Base-by-base conservation (phyloP, 2,797 vertebrate genomes). In the Catharus ustulatus region DNA sequence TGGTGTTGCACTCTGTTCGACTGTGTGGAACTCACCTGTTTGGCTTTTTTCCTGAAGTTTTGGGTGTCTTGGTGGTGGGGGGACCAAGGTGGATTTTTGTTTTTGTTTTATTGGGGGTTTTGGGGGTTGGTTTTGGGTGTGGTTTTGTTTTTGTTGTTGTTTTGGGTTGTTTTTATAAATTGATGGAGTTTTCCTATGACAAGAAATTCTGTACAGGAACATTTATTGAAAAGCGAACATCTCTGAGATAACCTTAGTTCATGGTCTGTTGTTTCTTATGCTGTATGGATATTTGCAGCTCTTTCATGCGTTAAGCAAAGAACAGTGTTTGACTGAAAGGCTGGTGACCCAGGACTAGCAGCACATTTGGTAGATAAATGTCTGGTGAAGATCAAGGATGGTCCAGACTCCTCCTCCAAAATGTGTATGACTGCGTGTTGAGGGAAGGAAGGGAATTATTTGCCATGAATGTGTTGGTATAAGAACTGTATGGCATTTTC, bases 401-500 rank as follows among this genome's bases (percentile, higher is more conserved):
- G 54, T 36, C 42, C 22, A 24, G 23, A 40, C 3, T 64, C 5
- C 4, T 63, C 22, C 13, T 85, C 21, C 40, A n/a, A n/a, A 89
- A 46, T 7, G 1, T 11, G 6, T 48, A 23, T 15, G 10, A 7
- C 42, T 15, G 8, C 6, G 2, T 48, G 10, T 52, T 77, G 38
- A 77, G 34, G 57, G 49, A 67, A 58, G n/a, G 11, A 29, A 62
- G 20, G 17, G 15, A n/a, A n/a, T 34, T 76, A 7, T 29, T 75
- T 29, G n/a, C n/a, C 0, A 2, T n/a, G 9, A 48, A 18, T 2
- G 0, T 34, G 8, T 76, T 66, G 48, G 42, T 67, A 29, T n/a
- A 10, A 55, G 51, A 75, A 51, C 40, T 72, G 19, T 57, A 14
- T 42, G 64, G 22, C 10, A 1, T 71, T 89, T 87, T 79, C 22